Evolutionary conservation across 2,888 invertebrate species (phyloP).

Genomic region (Dysmachus trigonus): DNA sequence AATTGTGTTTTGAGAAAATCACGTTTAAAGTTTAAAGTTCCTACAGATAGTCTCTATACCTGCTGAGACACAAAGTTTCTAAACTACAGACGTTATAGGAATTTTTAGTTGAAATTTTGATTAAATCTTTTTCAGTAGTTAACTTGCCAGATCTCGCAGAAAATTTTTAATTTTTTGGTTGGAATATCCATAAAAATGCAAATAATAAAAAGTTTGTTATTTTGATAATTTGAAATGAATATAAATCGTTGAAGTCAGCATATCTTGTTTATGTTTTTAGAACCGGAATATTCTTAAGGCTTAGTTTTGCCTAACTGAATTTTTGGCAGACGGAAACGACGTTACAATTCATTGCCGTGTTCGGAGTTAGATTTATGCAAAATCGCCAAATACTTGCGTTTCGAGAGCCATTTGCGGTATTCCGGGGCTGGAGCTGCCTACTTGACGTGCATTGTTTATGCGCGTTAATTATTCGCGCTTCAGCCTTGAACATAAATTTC

Average conservation of each 20-base stretch:
- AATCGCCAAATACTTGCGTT: background rate
- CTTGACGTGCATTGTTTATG: background rate
- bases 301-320: background rate
- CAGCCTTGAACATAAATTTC: conserved; percentile 23
- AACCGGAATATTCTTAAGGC: background rate
- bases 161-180: no score
- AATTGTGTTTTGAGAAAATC: no score
- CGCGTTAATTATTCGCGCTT: background rate
- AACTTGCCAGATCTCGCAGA: no score
- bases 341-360: background rate
- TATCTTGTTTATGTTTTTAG: background rate
- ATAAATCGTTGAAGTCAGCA: background rate
- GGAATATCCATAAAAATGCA: no score
- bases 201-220: no score
- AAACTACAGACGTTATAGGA: no score
- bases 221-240: background rate
- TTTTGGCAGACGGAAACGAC: background rate
- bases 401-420: background rate
- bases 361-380: background rate
- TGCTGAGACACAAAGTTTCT: no score
- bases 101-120: no score
- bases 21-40: no score
- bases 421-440: background rate
- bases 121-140: no score
- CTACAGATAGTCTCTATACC: no score